phyloP scores from a whole-genome alignment of 2,888 invertebrate genomes.

The Schizaphis graminum region DNA sequence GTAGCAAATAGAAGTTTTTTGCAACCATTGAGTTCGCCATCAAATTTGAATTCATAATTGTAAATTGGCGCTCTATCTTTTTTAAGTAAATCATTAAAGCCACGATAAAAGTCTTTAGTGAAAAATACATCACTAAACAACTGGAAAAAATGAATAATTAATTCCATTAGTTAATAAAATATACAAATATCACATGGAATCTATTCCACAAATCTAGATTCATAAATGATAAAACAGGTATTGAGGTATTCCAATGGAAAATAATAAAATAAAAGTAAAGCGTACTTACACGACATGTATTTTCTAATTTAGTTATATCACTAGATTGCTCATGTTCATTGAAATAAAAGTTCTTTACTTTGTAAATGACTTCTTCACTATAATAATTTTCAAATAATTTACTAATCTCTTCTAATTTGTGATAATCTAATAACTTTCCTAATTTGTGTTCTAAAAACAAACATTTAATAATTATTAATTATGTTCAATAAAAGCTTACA shows the following conservation, averaged over 20 bases:
- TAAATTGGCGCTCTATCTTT: constrained; percentile 59
- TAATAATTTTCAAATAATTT: constrained; percentile 43
- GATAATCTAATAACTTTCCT: neutral
- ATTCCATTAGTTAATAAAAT: neutral
- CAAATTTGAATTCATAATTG: constrained; percentile 67
- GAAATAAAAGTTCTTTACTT: constrained; percentile 51
- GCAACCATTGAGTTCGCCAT: constrained; percentile 66
- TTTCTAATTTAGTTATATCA: constrained; percentile 33
- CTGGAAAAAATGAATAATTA: constrained; percentile 72
- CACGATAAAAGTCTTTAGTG: constrained; percentile 76
- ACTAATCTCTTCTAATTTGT: constrained; percentile 43
- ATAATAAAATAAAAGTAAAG: neutral
- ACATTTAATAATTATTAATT: constrained; percentile 3
- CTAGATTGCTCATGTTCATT: neutral
- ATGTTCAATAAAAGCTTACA: neutral
- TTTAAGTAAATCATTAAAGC: constrained; percentile 71
- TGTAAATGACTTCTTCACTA: constrained; percentile 39
- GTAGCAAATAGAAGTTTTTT: constrained; percentile 59
- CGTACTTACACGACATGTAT: constrained; percentile 48
- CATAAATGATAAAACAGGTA: neutral
- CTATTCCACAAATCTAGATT: neutral
- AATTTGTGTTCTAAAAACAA: constrained; percentile 51
- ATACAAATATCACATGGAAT: neutral
- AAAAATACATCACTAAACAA: constrained; percentile 83
- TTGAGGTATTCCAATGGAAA: neutral